Evolutionary conservation across 2,797 vertebrate species (phyloP).

Genomic region (Luscinia luscinia): DNA sequence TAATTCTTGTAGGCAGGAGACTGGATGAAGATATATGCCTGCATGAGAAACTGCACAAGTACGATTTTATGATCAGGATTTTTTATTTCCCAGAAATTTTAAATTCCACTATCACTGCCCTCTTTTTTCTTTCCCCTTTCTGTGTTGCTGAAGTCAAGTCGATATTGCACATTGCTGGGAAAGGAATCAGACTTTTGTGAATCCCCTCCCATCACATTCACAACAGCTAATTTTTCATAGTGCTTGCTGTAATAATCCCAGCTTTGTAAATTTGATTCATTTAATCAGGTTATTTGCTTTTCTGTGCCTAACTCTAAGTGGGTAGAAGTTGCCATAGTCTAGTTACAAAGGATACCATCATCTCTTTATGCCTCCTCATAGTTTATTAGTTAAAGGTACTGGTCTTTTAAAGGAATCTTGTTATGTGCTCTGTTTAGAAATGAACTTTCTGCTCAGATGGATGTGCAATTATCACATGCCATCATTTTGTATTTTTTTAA

Average conservation of each 20-base stretch:
- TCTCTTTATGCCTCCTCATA: not conserved
- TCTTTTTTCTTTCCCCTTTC: not conserved
- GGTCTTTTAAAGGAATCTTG: not conserved
- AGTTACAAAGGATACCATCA: not conserved
- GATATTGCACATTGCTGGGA: not conserved
- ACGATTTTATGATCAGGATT: not conserved
- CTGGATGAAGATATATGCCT: not conserved
- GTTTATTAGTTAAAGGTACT: not conserved
- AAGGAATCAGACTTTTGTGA: not conserved
- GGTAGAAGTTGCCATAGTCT: not conserved
- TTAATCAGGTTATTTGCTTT: not conserved
- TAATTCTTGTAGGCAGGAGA: not conserved
- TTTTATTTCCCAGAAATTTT: not conserved
- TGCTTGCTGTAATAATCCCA: not conserved
- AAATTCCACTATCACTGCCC: fast-evolving
- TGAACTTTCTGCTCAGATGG: not conserved
- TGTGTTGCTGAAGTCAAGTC: not conserved
- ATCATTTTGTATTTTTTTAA: not conserved
- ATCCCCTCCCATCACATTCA: not conserved
- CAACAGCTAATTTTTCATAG: not conserved
- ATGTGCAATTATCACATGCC: not conserved
- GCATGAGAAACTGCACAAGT: not conserved
- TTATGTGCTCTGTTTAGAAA: not conserved
- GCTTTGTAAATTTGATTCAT: not conserved
- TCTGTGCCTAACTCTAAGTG: not conserved